Conservation (phyloP, 2,888 invertebrate species). For the Lepidocyrtoides sp. region DNA sequence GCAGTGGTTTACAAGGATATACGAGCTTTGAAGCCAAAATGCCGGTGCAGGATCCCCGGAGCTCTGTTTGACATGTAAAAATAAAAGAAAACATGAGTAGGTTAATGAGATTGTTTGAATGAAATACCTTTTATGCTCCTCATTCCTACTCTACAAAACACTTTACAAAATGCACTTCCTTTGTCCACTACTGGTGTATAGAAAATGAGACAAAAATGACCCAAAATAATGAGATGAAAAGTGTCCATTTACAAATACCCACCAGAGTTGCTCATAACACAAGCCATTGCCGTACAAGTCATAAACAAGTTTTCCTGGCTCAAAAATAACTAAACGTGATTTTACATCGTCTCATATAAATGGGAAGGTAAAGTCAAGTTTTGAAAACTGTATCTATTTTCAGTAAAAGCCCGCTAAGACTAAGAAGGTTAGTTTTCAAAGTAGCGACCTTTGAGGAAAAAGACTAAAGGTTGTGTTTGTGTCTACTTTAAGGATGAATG, state of each 20-base stretch:
- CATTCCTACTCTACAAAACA: not conserved
- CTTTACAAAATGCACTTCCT: constrained; percentile 50
- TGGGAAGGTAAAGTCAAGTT: not conserved
- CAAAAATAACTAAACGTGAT: constrained; percentile 42
- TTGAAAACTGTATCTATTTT: not conserved
- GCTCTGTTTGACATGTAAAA: constrained; percentile 71
- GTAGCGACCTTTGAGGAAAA: not conserved
- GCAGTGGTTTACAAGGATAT: constrained; percentile 64
- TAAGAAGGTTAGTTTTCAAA: constrained; percentile 22
- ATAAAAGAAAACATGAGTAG: constrained; percentile 59
- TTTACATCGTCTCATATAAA: not conserved
- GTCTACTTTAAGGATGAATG: constrained; percentile 38
- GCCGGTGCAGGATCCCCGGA: constrained; percentile 66
- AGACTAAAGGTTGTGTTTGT: not conserved
- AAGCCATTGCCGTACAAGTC: not conserved
- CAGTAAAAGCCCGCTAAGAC: not conserved
- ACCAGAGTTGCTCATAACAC: constrained; percentile 38
- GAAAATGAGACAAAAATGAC: not conserved
- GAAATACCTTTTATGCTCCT: not conserved
- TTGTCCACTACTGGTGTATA: not conserved
- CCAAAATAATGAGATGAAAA: constrained; percentile 60
- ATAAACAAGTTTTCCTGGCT: not conserved
- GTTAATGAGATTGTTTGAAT: constrained; percentile 69
- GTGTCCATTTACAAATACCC: constrained; percentile 54
- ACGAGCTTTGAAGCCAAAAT: constrained; percentile 52